phyloP scores from a whole-genome alignment of 2,888 invertebrate genomes.

The Apamea anceps region DNA sequence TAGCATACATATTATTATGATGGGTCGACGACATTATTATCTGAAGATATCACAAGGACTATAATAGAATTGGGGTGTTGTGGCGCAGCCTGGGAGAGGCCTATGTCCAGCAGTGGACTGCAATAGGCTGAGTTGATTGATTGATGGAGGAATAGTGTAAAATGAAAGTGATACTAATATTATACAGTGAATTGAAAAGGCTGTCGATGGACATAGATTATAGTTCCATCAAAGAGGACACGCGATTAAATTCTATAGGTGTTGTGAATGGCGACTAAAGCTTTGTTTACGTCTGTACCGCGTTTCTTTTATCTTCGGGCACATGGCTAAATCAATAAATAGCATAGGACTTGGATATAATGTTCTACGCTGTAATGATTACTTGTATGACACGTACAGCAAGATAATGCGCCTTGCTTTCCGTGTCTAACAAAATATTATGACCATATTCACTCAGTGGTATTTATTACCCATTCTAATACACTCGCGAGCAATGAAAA shows the following conservation, averaged over 20 bases:
- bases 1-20: too few relatives aligned
- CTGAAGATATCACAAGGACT: background rate
- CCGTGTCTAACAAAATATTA: background rate
- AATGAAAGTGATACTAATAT: slow-evolving; percentile 1
- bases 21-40: background rate
- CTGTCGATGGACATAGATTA: slow-evolving; percentile 19
- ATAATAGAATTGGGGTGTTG: background rate
- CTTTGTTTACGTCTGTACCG: slow-evolving; percentile 33
- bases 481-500: too few relatives aligned
- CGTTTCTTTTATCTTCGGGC: slow-evolving; percentile 31
- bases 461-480: background rate
- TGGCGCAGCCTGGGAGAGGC: too few relatives aligned
- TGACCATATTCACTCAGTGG: background rate
- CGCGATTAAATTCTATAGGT: slow-evolving; percentile 27
- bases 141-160: background rate
- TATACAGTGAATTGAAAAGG: slow-evolving; percentile 4
- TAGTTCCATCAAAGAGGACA: slow-evolving; percentile 13
- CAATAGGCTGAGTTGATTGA: too few relatives aligned
- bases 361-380: background rate
- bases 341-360: background rate
- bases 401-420: background rate
- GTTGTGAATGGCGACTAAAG: slow-evolving; percentile 25
- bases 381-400: background rate
- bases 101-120: too few relatives aligned
- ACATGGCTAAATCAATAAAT: slow-evolving; percentile 20